Base-by-base conservation (phyloP, 1,140 invertebrate species). In the Rhynchophorus ferrugineus region DNA sequence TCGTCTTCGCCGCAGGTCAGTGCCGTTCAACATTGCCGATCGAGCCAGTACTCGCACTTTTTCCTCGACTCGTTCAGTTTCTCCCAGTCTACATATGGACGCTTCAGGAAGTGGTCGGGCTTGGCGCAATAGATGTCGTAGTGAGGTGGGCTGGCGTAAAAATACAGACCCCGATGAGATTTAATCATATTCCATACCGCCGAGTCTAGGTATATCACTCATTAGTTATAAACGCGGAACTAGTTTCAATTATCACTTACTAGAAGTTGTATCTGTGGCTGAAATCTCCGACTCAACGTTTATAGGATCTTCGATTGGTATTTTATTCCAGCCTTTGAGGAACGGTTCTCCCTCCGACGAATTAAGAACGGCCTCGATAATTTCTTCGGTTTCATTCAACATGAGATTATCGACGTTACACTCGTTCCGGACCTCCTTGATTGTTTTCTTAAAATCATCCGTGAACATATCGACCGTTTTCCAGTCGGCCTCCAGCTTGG, bases 1-100 rank as follows among this genome's bases (percentile, higher is more conserved):
- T 71, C 74, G 44, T 80, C 78, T 8, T 77, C 78, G 24, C 78
- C 78, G 52, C 78, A 75, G 67, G 73, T 75, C 59, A 33, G 49
- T 22, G 44, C n/a, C 3, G 18, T 29, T 11, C 9, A 38, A 29
- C 43, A 57, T 33, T 49, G 36, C 36, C 51, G 14, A 8, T 55
- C 46, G 48, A 65, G 41, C 62, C 61, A 65, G 17, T 58, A 49
- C 52, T 58, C 54, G 46, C 60, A 68, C 54, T 68, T 69, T 17
- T 49, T n/a, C 29, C 58, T 57, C 0, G 59, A 61, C 29, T 59
- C 36, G 5, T 67, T 60, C 9, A 67, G 21, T 39, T 52, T 41
- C 1, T 49, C 19, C 60, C 63, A 61, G 13, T 56, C 33, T 13
- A 65, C 37, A 1, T 53, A 11, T 8, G 61, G 58, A 21, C 58